Evolutionary conservation across 1,140 invertebrate species (phyloP), one percentile per base, ranked within the genome.

Genomic region (Drosophila hydei): DNA sequence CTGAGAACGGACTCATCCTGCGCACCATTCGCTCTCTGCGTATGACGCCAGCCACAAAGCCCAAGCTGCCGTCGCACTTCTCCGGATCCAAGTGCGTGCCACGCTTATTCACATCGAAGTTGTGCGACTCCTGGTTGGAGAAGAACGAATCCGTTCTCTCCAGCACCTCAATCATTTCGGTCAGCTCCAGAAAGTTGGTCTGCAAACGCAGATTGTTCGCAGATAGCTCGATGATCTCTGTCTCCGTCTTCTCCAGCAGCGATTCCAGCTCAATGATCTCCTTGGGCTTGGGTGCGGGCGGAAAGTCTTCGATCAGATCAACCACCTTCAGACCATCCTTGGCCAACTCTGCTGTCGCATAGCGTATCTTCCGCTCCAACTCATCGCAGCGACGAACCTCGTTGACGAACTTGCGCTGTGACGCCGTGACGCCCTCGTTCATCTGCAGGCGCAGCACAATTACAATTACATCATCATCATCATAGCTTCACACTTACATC

Each of bases 131-230:
- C 68, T 91, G 87, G 4, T 90, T 64, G 0, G 79, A 80, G 38
- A 91, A 91, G 77, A 91, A 91, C 52, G 68, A 61, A 38, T 99
- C 97, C 0, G 98, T 98, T 91, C 98, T 99, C 85, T 97, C 95
- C 51, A 99, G 93, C 33, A 99, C 98, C 89, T 99, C 96, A 72
- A 95, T 96, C 72, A 99, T 92, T 92, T 99, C 98, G 0, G 96
- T 97, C 47, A 99, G 92, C 91, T 99, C 98, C 52, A 98, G 92
- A 91, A 94, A 99, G 91, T 99, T 99, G 72, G 96, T 96, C 92
- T 98, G 98, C 78, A 99, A 91, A 78, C 97, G 97, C 52, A 98
- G 96, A 18, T 97, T 96, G 91, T 99, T 99, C 74, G 97, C 96
- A 73, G 97, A 98, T 25, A 99, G 93, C 92, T 98, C 97, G 56